Evolutionary conservation across 2,113 vertebrate species (phyloP).

Genomic region (Perca schrenkii): DNA sequence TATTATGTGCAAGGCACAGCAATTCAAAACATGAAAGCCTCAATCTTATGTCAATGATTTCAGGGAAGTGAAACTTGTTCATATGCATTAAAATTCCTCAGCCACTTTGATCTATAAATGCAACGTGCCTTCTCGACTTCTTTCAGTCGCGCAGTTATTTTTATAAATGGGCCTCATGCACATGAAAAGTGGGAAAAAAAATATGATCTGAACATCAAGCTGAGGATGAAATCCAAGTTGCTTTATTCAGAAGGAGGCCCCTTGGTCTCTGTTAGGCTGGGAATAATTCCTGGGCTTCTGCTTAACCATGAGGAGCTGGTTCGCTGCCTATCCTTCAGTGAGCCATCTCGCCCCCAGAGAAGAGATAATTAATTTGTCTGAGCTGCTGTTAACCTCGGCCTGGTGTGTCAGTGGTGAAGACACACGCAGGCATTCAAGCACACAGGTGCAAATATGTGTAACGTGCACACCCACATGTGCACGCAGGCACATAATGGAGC

Average conservation of each 20-base stretch:
- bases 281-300: conserved; percentile 58
- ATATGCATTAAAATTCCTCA: conserved; percentile 67
- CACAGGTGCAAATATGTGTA: conserved; percentile 45
- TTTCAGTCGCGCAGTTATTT: conserved; percentile 65
- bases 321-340: conserved; percentile 58
- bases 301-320: conserved; percentile 47
- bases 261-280: conserved; percentile 40
- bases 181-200: conserved; percentile 43
- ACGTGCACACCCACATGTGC: conserved; percentile 25
- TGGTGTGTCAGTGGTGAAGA: conserved; percentile 48
- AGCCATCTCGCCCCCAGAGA: conserved; percentile 67
- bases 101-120: conserved; percentile 78
- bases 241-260: conserved; percentile 44
- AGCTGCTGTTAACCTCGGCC: conserved; percentile 72
- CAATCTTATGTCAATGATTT: conserved; percentile 72
- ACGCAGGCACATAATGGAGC: conserved; percentile 37
- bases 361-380: conserved; percentile 78
- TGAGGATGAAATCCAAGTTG: conserved; percentile 56
- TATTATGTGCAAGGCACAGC: conserved; percentile 53
- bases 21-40: conserved; percentile 69
- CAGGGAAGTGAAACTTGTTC: conserved; percentile 69
- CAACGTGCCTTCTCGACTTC: conserved; percentile 66
- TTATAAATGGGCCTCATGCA: conserved; percentile 62
- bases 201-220: conserved; percentile 53
- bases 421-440: conserved; percentile 25